Evolutionary conservation across 2,797 vertebrate genomes (phyloP).

Genomic region (Fundulus diaphanus): DNA sequence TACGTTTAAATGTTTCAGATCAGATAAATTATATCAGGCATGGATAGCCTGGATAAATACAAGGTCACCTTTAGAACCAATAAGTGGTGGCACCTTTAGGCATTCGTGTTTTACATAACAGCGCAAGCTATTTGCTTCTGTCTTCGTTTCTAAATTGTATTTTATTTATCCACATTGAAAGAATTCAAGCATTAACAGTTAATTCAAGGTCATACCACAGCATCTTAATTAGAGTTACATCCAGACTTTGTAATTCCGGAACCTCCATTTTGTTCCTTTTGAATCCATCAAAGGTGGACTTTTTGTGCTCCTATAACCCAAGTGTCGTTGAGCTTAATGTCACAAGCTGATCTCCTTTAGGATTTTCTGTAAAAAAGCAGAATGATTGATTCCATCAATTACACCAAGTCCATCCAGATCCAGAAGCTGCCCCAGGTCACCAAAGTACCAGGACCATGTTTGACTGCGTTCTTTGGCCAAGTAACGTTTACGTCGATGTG

Average conservation of each 20-base stretch:
- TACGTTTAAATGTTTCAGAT: not conserved
- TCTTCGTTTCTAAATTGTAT: too few species aligned
- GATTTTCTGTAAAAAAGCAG: too few species aligned
- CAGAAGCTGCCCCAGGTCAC: not conserved
- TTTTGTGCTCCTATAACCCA: not conserved
- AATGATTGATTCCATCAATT: not conserved
- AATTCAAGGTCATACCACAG: not conserved
- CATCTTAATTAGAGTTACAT: not conserved
- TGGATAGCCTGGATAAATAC: not conserved
- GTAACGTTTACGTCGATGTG: too few species aligned
- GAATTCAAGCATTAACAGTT: too few species aligned
- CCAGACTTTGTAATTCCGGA: not conserved
- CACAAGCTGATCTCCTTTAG: too few species aligned
- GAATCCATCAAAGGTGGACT: not conserved
- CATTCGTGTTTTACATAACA: too few species aligned
- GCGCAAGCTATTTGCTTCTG: too few species aligned
- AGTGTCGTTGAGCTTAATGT: not conserved
- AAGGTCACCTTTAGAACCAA: too few species aligned
- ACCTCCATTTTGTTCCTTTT: not conserved
- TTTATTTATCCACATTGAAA: too few species aligned
- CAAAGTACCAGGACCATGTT: not conserved
- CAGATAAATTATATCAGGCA: not conserved
- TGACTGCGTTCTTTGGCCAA: not conserved
- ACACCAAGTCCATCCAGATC: too few species aligned
- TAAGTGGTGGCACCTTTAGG: not conserved